A percentile compares a stretch with the other conserved stretches of the same genome.
phyloP scores from a whole-genome alignment of 2,797 vertebrate species.

The Gastrophryne carolinensis region DNA sequence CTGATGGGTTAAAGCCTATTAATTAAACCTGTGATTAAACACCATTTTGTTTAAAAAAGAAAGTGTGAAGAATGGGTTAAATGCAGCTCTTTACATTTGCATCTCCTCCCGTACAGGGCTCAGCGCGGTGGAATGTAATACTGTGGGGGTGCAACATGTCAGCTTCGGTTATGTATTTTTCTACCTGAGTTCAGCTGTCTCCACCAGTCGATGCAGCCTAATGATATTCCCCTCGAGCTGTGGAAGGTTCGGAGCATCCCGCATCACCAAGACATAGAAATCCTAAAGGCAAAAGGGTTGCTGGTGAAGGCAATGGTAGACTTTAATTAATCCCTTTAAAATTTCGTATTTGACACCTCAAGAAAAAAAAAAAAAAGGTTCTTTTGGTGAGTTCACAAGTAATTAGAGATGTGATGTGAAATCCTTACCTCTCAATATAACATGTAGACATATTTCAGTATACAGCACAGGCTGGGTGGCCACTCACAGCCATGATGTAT shows the following conservation, averaged over 20 bases:
- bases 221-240: slow-evolving; percentile 89
- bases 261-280: slow-evolving; percentile 85
- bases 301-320: neutral
- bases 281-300: slow-evolving; percentile 68
- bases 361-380: neutral
- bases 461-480: no score
- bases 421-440: no score
- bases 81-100: neutral
- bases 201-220: slow-evolving; percentile 87
- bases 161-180: slow-evolving; percentile 46
- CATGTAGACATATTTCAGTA: no score
- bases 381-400: neutral
- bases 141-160: neutral
- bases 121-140: neutral
- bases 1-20: no score
- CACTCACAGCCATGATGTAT: no score
- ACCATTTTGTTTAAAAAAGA: no score
- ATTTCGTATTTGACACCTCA: no score
- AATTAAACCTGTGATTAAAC: no score
- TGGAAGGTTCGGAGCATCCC: slow-evolving; percentile 82
- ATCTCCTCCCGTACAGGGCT: neutral
- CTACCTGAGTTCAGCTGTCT: slow-evolving; percentile 88
- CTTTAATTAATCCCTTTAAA: neutral
- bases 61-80: no score
- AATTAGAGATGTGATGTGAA: neutral